phyloP scores from a whole-genome alignment of 1,140 invertebrate species.

The Pseudomyrmex sp. region DNA sequence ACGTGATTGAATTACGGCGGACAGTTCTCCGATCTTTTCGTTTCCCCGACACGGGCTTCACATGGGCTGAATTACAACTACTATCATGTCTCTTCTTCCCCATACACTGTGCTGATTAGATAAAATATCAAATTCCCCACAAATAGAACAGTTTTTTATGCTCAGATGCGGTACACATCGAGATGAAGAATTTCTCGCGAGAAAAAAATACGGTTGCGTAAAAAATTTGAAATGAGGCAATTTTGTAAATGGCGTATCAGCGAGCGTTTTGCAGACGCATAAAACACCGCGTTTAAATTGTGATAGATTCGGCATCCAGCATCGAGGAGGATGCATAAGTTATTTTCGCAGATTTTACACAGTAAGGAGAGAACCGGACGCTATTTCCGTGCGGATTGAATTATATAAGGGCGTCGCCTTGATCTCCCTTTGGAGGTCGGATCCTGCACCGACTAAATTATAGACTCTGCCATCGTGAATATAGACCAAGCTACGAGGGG shows the following conservation, averaged over 20 bases:
- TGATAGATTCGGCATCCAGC: background rate
- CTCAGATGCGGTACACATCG: background rate
- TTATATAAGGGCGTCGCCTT: conserved; percentile 18
- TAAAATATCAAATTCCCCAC: conserved; percentile 5
- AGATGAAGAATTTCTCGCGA: background rate
- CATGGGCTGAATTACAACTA: conserved; percentile 30
- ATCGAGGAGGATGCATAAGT: conserved; percentile 6
- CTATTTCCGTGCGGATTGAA: conserved; percentile 42
- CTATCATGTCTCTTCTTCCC: background rate
- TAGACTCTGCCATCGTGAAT: conserved; percentile 37
- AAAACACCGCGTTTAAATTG: conserved; percentile 9
- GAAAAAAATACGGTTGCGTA: no score
- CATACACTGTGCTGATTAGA: background rate
- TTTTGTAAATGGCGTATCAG: background rate
- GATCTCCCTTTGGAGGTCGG: conserved; percentile 32
- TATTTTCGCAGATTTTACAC: conserved; percentile 32
- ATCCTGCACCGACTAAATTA: conserved; percentile 36
- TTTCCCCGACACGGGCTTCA: conserved; percentile 21
- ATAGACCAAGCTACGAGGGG: conserved; percentile 37
- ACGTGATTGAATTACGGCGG: conserved; percentile 51
- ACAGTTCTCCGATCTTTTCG: conserved; percentile 52
- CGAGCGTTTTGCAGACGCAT: background rate
- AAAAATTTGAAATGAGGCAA: background rate
- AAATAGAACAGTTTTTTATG: conserved; percentile 12
- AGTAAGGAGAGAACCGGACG: background rate